Evolutionary conservation across 2,888 invertebrate species (phyloP).

Genomic region (Cremastobaeus sp.): DNA sequence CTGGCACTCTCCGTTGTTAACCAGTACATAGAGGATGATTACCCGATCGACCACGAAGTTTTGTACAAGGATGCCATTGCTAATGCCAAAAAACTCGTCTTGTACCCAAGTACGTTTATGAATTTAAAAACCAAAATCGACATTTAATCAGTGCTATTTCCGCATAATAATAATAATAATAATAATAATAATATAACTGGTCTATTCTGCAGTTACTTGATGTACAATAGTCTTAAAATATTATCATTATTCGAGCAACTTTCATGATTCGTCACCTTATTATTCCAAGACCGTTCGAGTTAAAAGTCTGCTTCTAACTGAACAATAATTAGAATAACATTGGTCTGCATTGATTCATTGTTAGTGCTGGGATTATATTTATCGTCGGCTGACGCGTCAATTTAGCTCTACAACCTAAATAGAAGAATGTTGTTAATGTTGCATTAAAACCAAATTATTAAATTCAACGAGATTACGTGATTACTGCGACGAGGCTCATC

Average conservation of each 20-base stretch:
- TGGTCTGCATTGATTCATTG: slow-evolving; percentile 52
- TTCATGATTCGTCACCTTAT: too few relatives aligned
- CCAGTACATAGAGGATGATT: slow-evolving; percentile 80
- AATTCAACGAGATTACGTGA: slow-evolving; percentile 20
- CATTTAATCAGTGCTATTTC: too few relatives aligned
- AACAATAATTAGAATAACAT: slow-evolving; percentile 48
- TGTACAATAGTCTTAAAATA: too few relatives aligned
- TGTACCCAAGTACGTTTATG: slow-evolving; percentile 76
- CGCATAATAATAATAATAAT: neutral
- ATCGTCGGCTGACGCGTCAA: slow-evolving; percentile 34
- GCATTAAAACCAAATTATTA: slow-evolving; percentile 36
- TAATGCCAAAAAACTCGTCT: slow-evolving; percentile 79
- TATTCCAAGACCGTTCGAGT: too few relatives aligned
- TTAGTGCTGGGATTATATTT: slow-evolving; percentile 21
- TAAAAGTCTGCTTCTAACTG: too few relatives aligned
- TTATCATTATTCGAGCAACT: too few relatives aligned
- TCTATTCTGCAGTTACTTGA: too few relatives aligned
- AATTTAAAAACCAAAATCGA: too few relatives aligned
- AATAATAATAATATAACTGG: too few relatives aligned
- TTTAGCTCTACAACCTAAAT: slow-evolving; percentile 40
- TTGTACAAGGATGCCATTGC: slow-evolving; percentile 81
- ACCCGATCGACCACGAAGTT: slow-evolving; percentile 83
- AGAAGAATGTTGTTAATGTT: slow-evolving; percentile 29
- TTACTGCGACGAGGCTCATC: slow-evolving; percentile 3
- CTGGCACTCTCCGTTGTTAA: slow-evolving; percentile 72